Evolutionary conservation across 2,888 invertebrate species (phyloP).

Genomic region (Uloborus plumipes): DNA sequence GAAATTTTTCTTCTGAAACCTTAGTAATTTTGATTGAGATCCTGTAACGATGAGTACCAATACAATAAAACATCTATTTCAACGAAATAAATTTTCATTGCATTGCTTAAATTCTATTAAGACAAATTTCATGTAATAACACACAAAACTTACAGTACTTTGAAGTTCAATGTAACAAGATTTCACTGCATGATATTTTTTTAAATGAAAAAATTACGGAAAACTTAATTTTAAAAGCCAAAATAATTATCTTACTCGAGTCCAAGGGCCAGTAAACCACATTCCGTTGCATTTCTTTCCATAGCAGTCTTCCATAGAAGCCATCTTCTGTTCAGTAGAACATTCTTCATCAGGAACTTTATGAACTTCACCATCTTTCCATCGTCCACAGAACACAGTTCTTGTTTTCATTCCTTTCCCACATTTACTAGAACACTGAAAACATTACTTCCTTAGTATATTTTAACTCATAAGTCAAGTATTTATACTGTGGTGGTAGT

Average conservation of each 20-base stretch:
- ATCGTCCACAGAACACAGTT: slow-evolving; percentile 86
- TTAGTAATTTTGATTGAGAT: neutral
- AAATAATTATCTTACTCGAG: slow-evolving; percentile 38
- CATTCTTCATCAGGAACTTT: slow-evolving; percentile 81
- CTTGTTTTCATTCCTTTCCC: slow-evolving; percentile 87
- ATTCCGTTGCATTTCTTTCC: slow-evolving; percentile 84
- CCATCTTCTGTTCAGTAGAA: slow-evolving; percentile 78
- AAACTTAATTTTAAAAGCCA: neutral
- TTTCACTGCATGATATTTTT: neutral
- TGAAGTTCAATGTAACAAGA: no score
- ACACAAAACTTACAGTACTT: no score
- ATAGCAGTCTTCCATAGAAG: slow-evolving; percentile 76
- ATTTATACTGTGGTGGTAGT: no score
- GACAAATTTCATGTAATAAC: no score
- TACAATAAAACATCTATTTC: no score
- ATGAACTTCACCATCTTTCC: slow-evolving; percentile 77
- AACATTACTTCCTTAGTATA: neutral
- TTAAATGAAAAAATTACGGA: neutral
- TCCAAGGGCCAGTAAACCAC: slow-evolving; percentile 83
- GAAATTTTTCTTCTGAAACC: neutral
- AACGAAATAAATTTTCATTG: no score
- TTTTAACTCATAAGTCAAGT: no score
- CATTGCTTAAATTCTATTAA: no score
- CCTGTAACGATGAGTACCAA: no score
- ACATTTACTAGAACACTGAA: slow-evolving; percentile 87